Base-by-base conservation (phyloP, 1,140 invertebrate genomes). In the Drosophila eugracilis region DNA sequence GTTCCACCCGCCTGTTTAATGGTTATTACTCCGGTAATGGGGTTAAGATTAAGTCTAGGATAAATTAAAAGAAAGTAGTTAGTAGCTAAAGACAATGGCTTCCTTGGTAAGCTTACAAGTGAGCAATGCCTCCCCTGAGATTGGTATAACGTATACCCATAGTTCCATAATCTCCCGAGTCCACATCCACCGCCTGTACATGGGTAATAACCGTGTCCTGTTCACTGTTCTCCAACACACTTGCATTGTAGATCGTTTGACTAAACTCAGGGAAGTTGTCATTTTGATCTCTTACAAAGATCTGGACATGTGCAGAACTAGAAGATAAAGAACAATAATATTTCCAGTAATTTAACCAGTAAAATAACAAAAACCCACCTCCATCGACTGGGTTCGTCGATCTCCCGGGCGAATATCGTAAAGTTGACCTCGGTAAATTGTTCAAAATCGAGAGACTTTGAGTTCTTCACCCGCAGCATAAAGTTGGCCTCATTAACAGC, bases 401-500 rank as follows among this genome's bases (percentile, higher is more conserved):
- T 94, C 94, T 98, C 97, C 91, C 95, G 95, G 10, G 97, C 97
- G 30, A 97, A 93, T 41, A 98, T 92, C 57, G 96, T 96, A 79
- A 97, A 97, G 92, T 97, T 97, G 50, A 97, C 94, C 44, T 95
- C 95, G 92, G 93, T 92, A 72, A 95, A 93, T 89, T 94, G 94
- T 92, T 99, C 98, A 92, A 96, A 99, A 91, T 99, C 98, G 12
- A 99, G 92, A 57, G 94, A 94, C 3, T 94, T 92, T 1, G 97
- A 94, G 90, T 98, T 95, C 91, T 96, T 97, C 0, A 99, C 97
- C 59, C 97, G 93, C 55, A 99, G 96, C 41, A 98, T 93, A 91
- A 99, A 98, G 6, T 97, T 96, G 5, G 97, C 97, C 92, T 99
- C 97, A 86, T 98, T 98, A 15, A 98, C 96, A 3, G 96, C 97